A percentile compares a stretch with the other conserved stretches of the same genome.
Conservation (phyloP, 2,113 vertebrate genomes). For the Rhipidura dahli region DNA sequence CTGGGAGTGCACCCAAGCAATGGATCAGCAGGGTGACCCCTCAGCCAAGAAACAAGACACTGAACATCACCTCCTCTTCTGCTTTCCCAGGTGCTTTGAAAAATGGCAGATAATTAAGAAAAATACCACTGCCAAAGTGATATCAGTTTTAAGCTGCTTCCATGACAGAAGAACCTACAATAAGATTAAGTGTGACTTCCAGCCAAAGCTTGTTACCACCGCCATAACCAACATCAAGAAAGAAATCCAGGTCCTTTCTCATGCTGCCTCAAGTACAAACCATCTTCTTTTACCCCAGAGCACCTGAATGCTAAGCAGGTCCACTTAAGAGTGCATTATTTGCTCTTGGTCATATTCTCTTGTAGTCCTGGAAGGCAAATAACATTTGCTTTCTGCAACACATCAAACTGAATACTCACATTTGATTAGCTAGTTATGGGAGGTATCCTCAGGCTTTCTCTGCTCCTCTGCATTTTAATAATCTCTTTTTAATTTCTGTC, state of each 20-base stretch:
- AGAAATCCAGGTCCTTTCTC: neutral
- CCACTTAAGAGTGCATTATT: slow-evolving; percentile 39
- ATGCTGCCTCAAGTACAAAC: neutral
- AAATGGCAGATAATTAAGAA: neutral
- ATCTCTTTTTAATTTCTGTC: slow-evolving; percentile 42
- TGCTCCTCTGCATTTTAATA: slow-evolving; percentile 46
- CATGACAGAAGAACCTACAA: neutral
- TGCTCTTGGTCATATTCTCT: slow-evolving; percentile 39
- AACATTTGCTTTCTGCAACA: slow-evolving; percentile 38
- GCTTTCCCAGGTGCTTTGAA: neutral
- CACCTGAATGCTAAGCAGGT: slow-evolving; percentile 9
- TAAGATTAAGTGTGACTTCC: neutral
- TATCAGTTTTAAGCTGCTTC: neutral
- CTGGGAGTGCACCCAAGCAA: neutral
- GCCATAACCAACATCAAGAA: neutral
- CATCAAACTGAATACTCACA: slow-evolving; percentile 36
- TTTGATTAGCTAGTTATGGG: slow-evolving; percentile 34
- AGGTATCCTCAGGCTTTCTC: slow-evolving; percentile 22
- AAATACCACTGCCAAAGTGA: neutral
- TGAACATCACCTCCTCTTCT: neutral
- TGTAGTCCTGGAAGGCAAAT: slow-evolving; percentile 46
- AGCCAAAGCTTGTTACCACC: neutral
- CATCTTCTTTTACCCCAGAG: neutral
- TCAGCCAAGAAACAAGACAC: neutral
- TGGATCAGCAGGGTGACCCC: fast-evolving